A percentile compares a stretch with the other conserved stretches of the same genome.
Conservation (phyloP, 2,797 vertebrate species). For the Nannoperca obscura region DNA sequence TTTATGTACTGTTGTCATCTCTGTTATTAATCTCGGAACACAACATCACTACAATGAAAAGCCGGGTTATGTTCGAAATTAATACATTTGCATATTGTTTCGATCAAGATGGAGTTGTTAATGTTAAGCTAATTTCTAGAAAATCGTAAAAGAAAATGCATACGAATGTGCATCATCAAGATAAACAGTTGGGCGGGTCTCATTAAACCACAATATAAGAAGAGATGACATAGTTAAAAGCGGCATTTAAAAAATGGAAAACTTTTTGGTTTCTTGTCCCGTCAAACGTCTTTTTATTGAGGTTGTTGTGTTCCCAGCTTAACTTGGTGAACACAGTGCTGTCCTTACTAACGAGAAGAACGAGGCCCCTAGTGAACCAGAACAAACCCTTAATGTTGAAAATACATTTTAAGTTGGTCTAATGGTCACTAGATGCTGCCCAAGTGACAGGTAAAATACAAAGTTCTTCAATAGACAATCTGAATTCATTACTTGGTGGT, state of each 20-base stretch:
- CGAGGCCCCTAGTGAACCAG: neutral
- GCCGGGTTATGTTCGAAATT: no score
- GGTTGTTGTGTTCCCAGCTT: neutral
- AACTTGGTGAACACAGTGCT: neutral
- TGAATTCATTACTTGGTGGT: neutral
- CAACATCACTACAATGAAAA: neutral
- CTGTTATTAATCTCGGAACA: neutral
- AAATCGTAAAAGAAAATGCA: neutral
- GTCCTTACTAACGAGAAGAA: neutral
- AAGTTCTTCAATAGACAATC: neutral
- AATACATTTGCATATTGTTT: neutral
- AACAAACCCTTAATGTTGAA: neutral
- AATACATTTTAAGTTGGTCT: neutral
- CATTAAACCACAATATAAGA: no score
- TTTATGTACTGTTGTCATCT: neutral
- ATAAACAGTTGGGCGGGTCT: no score
- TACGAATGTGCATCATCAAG: neutral
- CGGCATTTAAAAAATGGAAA: no score
- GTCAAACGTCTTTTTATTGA: no score
- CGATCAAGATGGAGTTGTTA: no score
- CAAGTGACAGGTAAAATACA: neutral
- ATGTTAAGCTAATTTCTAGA: neutral
- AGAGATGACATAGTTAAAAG: no score
- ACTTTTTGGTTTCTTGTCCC: no score
- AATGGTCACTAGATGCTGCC: slow-evolving; percentile 2